Evolutionary conservation across 1,140 invertebrate species (phyloP), one percentile per base, ranked within the genome.

Genomic region (Metopolophium dirhodum): DNA sequence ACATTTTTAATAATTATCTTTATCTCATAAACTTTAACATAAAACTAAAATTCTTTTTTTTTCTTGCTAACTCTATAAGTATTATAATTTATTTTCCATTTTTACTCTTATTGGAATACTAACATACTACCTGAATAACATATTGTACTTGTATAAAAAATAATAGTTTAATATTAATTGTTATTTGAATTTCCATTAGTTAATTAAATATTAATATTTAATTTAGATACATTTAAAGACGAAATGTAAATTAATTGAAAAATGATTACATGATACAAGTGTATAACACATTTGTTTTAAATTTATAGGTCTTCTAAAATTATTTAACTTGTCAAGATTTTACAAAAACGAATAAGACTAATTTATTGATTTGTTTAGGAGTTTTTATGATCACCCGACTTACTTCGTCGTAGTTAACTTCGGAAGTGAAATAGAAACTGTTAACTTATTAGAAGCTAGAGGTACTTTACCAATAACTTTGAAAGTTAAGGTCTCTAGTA

Each of bases 341-440:
- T 68, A 30, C 3, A 14, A n/a, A 68, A 68, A 14, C 30, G 4
- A 18, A 77, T n/a, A 7, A 18, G 4, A n/a, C 30, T 77, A 77
- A 77, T 77, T 77, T n/a, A 77, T 77, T 83, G 35, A 68, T 51
- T 91, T 49, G 37, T 89, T 89, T 90, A 94, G 94, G 93, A 93
- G 91, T 82, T 94, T 86, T 61, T 54, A 49, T 41, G 94, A 94
- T 91, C 93, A 93, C 89, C 91, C 94, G 37, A 94, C 94, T n/a
- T 94, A 94, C 37, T 83, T 92, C 2, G 47, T 94, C 7, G n/a
- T 94, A 22, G 87, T 94, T 1, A 94, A 94, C n/a, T 82, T 94
- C 0, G 94, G 94, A 0, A 94, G 93, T 86, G 93, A 94, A 91
- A 83, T 94, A 11, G 93, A 90, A 82, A 77, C 35, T 14, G 68